A percentile compares a stretch with the other conserved stretches of the same genome.
Evolutionary conservation across 2,113 vertebrate species (phyloP).

Genomic region (Syngnathus scovelli): DNA sequence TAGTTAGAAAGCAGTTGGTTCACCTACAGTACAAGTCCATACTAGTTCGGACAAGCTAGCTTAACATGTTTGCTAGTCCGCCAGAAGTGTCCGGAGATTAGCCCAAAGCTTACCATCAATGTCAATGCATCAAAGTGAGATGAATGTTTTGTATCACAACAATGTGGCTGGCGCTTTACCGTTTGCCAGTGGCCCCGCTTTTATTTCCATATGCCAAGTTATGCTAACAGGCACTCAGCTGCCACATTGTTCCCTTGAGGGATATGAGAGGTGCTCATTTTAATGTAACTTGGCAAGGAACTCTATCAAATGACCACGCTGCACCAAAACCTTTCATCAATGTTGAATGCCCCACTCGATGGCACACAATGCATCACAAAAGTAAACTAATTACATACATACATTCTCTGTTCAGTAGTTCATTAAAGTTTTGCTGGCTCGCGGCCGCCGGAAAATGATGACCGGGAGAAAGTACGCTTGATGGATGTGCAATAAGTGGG

Average conservation of each 20-base stretch:
- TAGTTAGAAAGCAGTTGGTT: too few relatives aligned
- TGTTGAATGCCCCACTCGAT: neutral
- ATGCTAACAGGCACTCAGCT: neutral
- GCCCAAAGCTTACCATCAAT: neutral
- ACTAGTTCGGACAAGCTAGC: too few relatives aligned
- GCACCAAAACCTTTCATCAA: neutral
- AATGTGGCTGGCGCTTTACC: too few relatives aligned
- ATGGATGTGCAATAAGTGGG: slow-evolving; percentile 36
- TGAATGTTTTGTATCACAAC: neutral
- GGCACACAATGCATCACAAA: slow-evolving; percentile 4
- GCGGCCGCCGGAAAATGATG: slow-evolving; percentile 35
- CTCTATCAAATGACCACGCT: neutral
- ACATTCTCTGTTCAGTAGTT: slow-evolving; percentile 36
- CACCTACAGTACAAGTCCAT: too few relatives aligned
- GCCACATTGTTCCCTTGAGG: neutral
- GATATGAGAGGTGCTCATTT: neutral
- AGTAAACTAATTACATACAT: slow-evolving; percentile 20
- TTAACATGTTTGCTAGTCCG: too few relatives aligned
- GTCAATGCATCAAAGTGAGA: neutral
- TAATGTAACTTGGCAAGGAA: neutral
- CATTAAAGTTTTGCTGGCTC: slow-evolving; percentile 26
- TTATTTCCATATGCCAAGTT: neutral
- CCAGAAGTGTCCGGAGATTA: too few relatives aligned
- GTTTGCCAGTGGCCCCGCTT: neutral
- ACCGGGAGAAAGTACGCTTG: slow-evolving; percentile 22